phyloP scores from a whole-genome alignment of 2,113 vertebrate genomes.

The Syrmaticus mikado region DNA sequence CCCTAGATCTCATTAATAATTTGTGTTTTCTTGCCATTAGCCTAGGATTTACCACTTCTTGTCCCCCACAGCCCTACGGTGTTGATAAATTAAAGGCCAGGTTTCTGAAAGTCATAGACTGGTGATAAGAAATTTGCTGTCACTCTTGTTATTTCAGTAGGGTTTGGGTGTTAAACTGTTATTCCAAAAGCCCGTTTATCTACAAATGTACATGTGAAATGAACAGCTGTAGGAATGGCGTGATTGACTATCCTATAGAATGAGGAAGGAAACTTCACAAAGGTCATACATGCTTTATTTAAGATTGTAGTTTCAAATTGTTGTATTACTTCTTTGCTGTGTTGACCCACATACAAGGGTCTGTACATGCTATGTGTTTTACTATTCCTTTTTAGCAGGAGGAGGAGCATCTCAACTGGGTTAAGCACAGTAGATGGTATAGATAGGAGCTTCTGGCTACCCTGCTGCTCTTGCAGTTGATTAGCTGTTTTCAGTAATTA shows the following conservation, averaged over 20 bases:
- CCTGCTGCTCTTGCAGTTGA: slow-evolving; percentile 69
- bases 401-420: slow-evolving; percentile 56
- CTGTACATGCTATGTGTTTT: background rate
- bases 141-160: background rate
- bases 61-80: background rate
- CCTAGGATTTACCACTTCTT: background rate
- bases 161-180: background rate
- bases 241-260: background rate
- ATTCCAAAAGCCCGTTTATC: background rate
- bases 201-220: background rate
- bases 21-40: background rate
- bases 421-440: slow-evolving; percentile 63
- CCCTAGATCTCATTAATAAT: background rate
- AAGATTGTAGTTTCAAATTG: background rate
- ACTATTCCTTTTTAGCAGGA: slow-evolving; percentile 30
- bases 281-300: background rate
- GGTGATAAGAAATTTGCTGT: background rate
- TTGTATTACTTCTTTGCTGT: background rate
- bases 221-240: rapidly evolving
- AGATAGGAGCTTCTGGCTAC: slow-evolving; percentile 61
- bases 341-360: slow-evolving; percentile 3
- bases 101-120: background rate
- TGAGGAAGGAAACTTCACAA: background rate
- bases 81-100: background rate
- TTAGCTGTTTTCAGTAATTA: slow-evolving; percentile 80